These are phyloP conservation scores for Cotesia vestalis DNA, from an alignment of 1,140 invertebrate genomes.

Conservation along the genomic window DNA sequence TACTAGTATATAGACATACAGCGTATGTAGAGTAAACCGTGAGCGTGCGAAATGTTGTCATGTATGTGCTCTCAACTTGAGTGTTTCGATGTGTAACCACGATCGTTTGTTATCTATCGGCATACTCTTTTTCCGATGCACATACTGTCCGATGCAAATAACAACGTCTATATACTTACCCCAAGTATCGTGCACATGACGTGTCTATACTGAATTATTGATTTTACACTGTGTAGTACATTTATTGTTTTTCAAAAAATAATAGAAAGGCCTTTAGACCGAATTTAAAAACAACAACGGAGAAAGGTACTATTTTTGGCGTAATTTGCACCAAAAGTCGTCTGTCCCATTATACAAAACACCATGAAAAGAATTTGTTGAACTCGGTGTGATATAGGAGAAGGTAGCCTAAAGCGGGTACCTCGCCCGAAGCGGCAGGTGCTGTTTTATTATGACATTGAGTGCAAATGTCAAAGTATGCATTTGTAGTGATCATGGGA, in stretches of 20 bases:
- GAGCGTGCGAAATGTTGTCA: constrained; percentile 43
- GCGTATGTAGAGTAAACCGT: constrained; percentile 16
- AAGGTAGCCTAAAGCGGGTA: no score
- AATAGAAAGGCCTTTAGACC: not conserved
- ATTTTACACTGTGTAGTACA: constrained; percentile 28
- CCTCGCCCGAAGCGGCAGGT: no score
- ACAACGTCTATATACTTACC: constrained; percentile 34
- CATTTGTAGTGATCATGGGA: no score
- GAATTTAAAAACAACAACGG: no score
- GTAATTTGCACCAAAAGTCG: no score
- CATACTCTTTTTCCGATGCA: constrained; percentile 27
- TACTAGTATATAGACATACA: not conserved
- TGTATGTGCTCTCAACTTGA: constrained; percentile 4
- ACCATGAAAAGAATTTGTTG: no score
- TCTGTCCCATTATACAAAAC: no score
- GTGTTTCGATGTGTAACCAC: constrained; percentile 25
- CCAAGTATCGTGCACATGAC: not conserved
- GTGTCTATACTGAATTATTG: constrained; percentile 34
- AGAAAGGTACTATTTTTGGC: no score
- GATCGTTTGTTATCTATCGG: constrained; percentile 27
- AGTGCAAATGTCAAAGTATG: no score
- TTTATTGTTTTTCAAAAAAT: not conserved
- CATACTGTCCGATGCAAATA: constrained; percentile 35
- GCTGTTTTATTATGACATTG: no score
- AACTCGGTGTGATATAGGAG: no score